Evolutionary conservation across 1,140 invertebrate species (phyloP), one percentile per base, ranked within the genome.

Genomic region (Ceratina calcarata): DNA sequence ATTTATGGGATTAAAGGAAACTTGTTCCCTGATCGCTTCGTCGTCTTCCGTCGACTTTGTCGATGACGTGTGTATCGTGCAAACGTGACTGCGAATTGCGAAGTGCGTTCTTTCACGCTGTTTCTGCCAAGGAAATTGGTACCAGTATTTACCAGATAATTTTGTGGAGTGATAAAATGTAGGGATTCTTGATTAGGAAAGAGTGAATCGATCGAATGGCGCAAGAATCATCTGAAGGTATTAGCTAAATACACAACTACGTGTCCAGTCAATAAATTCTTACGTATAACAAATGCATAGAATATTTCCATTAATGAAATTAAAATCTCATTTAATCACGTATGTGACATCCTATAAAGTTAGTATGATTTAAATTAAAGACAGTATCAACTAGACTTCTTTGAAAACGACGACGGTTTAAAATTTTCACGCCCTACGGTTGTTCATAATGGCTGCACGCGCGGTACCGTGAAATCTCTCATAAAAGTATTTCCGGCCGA

Each of bases 401-500:
- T 55, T 55, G 12, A 18, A 22, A 32, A 1, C 27, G 18, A 3
- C 53, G 2, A 2, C 0, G 1, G 13, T 45, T 15, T 16, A 2
- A 3, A 37, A 18, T 22, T 32, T 66, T 32, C 62, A 24, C 60
- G n/a, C 18, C 45, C 6, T 7, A 13, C 57, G 18, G 3, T 64
- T 2, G 10, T 2, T n/a, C 22, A 53, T 51, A 53, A 73, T 55
- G 60, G 37, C 2, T 45, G 37, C 1, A 15, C 1, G 1, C 27
- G 3, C 4, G 7, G 4, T n/a, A 0, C 51, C 51, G 37, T 58
- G 64, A 58, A 49, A 27, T 75, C 45, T 24, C 24, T 58, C 66
- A n/a, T 68, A 75, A 61, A 84, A 80, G 76, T 81, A 73, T 84
- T 77, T 77, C 74, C 62, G 15, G 13, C 37, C 79, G 37, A 75